These are phyloP conservation scores for Drosophila lacertosa DNA, from an alignment of 1,140 invertebrate genomes.

Conservation along the genomic window DNA sequence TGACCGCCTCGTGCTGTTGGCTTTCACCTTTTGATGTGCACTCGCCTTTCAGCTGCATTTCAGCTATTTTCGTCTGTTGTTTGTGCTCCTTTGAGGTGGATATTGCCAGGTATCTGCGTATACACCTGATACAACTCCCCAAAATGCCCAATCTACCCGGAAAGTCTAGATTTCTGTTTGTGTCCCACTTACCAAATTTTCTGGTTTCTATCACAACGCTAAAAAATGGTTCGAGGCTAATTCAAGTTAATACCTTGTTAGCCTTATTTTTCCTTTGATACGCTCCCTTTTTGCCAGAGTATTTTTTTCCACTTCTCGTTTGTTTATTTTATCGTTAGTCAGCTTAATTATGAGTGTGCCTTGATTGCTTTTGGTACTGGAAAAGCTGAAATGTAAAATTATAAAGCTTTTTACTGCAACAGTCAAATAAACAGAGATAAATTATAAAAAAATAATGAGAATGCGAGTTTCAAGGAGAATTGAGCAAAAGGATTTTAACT, in stretches of 20 bases:
- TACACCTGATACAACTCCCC: background rate
- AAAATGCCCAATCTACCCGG: background rate
- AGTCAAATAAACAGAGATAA: background rate
- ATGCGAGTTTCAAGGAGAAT: too few species aligned
- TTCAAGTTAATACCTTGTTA: constrained; percentile 34
- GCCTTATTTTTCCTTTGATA: constrained; percentile 28
- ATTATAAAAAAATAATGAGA: background rate
- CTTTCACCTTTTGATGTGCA: constrained; percentile 24
- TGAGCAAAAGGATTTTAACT: too few species aligned
- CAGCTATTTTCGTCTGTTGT: constrained; percentile 20
- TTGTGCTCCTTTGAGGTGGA: constrained; percentile 36
- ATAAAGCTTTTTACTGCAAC: background rate
- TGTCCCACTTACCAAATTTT: constrained; percentile 37
- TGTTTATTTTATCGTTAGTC: background rate
- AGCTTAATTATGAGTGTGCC: constrained; percentile 9
- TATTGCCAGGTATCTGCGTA: constrained; percentile 4
- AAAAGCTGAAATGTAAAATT: constrained; percentile 10
- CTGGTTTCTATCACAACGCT: constrained; percentile 33
- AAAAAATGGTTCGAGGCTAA: constrained; percentile 9
- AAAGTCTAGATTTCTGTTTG: constrained; percentile 38
- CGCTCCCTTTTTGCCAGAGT: constrained; percentile 9
- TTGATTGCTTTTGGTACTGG: background rate
- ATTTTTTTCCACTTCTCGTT: background rate
- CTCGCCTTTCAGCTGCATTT: constrained; percentile 48
- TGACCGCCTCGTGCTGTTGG: constrained; percentile 34